A percentile compares a stretch with the other conserved stretches of the same genome.
Evolutionary conservation across 1,140 invertebrate genomes (phyloP).

Genomic region (Lucilia cuprina): DNA sequence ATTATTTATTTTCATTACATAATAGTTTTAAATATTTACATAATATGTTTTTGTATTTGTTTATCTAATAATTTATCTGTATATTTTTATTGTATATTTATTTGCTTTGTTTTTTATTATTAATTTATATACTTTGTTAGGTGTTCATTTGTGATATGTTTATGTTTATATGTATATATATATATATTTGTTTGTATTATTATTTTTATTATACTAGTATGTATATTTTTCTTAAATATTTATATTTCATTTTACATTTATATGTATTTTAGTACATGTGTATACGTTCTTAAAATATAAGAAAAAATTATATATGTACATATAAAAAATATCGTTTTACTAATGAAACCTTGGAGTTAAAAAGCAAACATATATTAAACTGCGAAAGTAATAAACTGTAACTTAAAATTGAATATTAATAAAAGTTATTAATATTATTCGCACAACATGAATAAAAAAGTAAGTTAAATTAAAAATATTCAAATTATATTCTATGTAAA

Average conservation of each 20-base stretch:
- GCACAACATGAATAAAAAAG: too few relatives aligned
- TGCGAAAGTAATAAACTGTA: too few relatives aligned
- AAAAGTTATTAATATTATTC: too few relatives aligned
- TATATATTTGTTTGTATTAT: not conserved
- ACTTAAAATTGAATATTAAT: too few relatives aligned
- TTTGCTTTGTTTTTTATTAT: too few relatives aligned
- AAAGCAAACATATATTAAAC: not conserved
- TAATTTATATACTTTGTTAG: not conserved
- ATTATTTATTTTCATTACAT: not conserved
- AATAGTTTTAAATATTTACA: not conserved
- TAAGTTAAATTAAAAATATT: too few relatives aligned
- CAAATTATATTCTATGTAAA: too few relatives aligned
- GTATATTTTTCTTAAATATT: not conserved
- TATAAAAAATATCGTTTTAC: constrained; percentile 15
- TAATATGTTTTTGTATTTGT: not conserved
- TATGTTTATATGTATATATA: not conserved
- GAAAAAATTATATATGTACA: not conserved
- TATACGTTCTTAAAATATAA: not conserved
- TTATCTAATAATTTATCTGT: not conserved
- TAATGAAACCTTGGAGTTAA: constrained; percentile 26
- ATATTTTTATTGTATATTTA: not conserved
- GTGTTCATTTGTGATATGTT: constrained; percentile 34
- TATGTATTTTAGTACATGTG: not conserved
- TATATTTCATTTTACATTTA: not conserved
- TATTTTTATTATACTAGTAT: not conserved